Evolutionary conservation across 2,113 vertebrate genomes (phyloP), one percentile per base, ranked within the genome.

Genomic region (Seriola rivoliana): DNA sequence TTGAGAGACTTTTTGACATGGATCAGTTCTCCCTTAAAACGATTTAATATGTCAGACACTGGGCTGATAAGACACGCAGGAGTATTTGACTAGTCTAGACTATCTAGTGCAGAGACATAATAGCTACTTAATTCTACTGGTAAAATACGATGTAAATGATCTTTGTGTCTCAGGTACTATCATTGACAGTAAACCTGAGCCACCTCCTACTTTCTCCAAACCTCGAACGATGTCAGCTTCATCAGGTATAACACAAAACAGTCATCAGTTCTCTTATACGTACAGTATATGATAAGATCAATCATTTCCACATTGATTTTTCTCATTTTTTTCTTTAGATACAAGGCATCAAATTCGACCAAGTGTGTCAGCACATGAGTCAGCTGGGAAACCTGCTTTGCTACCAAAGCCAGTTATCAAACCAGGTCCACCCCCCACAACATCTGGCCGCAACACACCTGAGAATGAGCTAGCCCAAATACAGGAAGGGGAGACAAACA

Each of bases 181-280:
- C 11, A 96, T 98, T 93, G 97, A 98, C 88, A 97, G 94, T 81
- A 97, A 97, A 64, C 93, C 94, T 0, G 96, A 97, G 42, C 93
- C 95, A 0, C 94, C 95, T 6, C 92, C 96, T 0, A 95, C 95
- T 0, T 94, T 95, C 6, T 92, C 96, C 80, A 97, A 97, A 94
- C 95, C 94, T 32, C 95, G 97, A 67, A 97, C 96, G 0, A 97
- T 97, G 92, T 98, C 97, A 0, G 93, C 97, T 23, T 97, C 97
- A 50, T 97, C 97, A 93, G 97, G 97, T 97, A 87, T 88, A 86
- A 14, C 38, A 68, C 17, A 70, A 21, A 16, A 38, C 48, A 60
- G 12, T 38, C 5, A 34, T 62, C 42, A 36, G 62, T 2, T 4
- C 16, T 36, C 13, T 23, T 5, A 46, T 3, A 19, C 19, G 3